phyloP scores from a whole-genome alignment of 2,888 invertebrate species.

The Rugalucina vietnamica region DNA sequence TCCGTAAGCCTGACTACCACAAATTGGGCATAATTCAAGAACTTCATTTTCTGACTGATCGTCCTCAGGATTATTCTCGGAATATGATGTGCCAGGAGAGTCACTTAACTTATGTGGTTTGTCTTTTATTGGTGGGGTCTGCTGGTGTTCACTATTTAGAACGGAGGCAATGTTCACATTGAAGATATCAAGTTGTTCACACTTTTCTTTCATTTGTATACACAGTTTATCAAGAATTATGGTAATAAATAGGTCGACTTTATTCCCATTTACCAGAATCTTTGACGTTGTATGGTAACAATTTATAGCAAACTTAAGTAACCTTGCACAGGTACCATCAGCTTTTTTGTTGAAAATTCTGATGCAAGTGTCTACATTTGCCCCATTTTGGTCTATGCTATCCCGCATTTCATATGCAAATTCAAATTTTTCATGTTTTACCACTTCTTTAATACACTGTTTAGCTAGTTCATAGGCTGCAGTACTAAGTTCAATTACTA shows the following conservation, averaged over 20 bases:
- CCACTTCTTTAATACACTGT: neutral
- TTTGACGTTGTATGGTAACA: neutral
- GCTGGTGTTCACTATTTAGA: no score
- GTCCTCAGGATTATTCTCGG: no score
- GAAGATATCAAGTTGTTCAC: neutral
- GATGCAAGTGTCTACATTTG: neutral
- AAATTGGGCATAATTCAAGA: no score
- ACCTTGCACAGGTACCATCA: neutral
- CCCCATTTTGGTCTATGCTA: neutral
- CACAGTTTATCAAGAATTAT: neutral
- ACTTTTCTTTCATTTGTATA: neutral
- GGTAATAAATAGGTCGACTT: neutral
- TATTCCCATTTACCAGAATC: neutral
- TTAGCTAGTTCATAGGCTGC: neutral
- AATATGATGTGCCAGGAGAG: no score
- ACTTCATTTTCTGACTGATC: no score
- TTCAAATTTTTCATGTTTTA: neutral
- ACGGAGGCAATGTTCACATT: constrained; percentile 7
- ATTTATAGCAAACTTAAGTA: neutral
- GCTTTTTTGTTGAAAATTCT: neutral
- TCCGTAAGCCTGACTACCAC: no score
- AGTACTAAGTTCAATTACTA: neutral
- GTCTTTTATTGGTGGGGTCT: no score
- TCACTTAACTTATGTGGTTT: no score
- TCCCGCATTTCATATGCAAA: neutral